Evolutionary conservation across 2,113 vertebrate species (phyloP).

Genomic region (Meleagris gallopavo): DNA sequence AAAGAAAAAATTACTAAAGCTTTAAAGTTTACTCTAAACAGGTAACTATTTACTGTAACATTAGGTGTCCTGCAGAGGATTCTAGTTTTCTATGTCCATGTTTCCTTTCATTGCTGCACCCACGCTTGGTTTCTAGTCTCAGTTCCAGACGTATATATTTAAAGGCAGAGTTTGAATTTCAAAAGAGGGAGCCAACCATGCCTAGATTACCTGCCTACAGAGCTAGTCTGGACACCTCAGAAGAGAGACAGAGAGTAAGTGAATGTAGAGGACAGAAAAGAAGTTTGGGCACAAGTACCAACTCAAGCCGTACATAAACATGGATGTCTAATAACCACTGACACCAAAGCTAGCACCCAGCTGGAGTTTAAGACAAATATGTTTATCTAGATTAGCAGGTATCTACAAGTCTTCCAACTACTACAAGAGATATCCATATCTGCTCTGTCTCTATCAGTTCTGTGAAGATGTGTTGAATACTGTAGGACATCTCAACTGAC

Average conservation of each 20-base stretch:
- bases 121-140: not conserved
- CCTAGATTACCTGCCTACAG: not conserved
- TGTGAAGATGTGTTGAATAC: not conserved
- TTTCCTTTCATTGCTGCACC: not conserved
- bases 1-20: not conserved
- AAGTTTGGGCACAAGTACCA: not conserved
- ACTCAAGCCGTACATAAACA: not conserved
- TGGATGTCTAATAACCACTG: not conserved
- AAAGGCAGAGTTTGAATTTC: not conserved
- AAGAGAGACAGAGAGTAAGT: not conserved
- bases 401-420: not conserved
- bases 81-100: not conserved
- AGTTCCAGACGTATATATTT: not conserved
- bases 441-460: not conserved
- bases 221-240: not conserved
- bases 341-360: not conserved
- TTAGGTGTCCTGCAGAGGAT: not conserved
- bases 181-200: not conserved
- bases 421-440: not conserved
- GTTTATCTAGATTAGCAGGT: not conserved
- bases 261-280: not conserved
- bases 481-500: not conserved
- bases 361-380: not conserved
- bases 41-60: not conserved
- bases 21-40: constrained; percentile 1